Base-by-base conservation (phyloP, 2,797 vertebrate genomes). In the Echeneis naucrates region DNA sequence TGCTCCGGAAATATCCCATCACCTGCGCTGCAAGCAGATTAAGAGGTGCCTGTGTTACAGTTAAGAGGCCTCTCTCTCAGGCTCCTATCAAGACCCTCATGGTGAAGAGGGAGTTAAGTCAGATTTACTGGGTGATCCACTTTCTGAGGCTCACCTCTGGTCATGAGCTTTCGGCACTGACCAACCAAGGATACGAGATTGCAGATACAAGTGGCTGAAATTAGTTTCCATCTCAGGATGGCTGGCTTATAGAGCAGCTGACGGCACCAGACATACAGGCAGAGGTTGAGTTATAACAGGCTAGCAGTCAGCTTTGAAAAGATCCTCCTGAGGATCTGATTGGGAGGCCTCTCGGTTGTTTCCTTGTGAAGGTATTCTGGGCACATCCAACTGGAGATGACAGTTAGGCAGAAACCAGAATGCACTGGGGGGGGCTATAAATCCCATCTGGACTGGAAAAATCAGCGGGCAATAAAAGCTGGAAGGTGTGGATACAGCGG, bases 321-420 rank as follows among this genome's bases (percentile, higher is more conserved):
- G 37, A 42, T 4, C 33, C 13, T 9, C 17, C 23, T 16, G 4
- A 63, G 32, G n/a, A 5, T 57, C 24, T 47, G 35, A 71, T 76
- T 44, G 55, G 26, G 60, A 76, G 64, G 72, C 65, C 47, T 59
- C 24, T 1, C 19, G 47, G 53, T 50, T 33, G 59, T 50, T 57
- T 50, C 21, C 14, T 37, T 50, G 3, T 53, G 8, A 68, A 62
- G 23, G 30, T 23, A 69, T 87, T 76, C 68, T 52, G 44, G 13
- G 37, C 62, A 65, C 23, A 60, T 68, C 33, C 13, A 54, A 32
- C 40, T 33, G 40, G 24, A 81, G 58, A 50, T 32, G 59, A 45
- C 60, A 51, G 17, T 21, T 7, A 51, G 40, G 75, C 50, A 50
- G 26, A 75, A n/a, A 3, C 47, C 44, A 32, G 50, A 61, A 54